These are phyloP conservation scores for Agrochola lota DNA, from an alignment of 2,888 invertebrate species.

Conservation along the genomic window DNA sequence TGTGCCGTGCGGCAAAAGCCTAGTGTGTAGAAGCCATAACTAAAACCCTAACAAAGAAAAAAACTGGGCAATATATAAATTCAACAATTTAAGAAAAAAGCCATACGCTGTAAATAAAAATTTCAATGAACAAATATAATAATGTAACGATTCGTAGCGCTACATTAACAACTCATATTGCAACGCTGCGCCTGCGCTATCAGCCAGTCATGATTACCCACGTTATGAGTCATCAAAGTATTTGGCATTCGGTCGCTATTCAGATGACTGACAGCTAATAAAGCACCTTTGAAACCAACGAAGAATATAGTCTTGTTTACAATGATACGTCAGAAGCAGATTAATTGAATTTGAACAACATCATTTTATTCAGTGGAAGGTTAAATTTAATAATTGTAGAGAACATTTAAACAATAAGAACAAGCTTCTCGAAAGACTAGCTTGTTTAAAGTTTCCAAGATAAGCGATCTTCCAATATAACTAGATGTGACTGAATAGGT, in stretches of 20 bases:
- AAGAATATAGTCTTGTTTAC: slow-evolving; percentile 11
- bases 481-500: slow-evolving; percentile 4
- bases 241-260: slow-evolving; percentile 27
- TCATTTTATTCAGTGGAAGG: background rate
- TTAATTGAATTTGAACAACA: slow-evolving; percentile 21
- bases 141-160: background rate
- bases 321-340: slow-evolving; percentile 21
- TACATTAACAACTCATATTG: slow-evolving; percentile 21
- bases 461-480: background rate
- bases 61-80: background rate
- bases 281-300: slow-evolving; percentile 39
- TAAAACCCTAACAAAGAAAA: too few relatives aligned
- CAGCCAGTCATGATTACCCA: slow-evolving; percentile 25
- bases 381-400: background rate
- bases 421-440: background rate
- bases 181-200: slow-evolving; percentile 16
- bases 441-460: background rate
- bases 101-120: too few relatives aligned
- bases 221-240: slow-evolving; percentile 50
- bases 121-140: background rate
- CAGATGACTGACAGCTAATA: slow-evolving; percentile 48
- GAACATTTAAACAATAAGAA: background rate
- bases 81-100: background rate
- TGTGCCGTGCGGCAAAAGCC: too few relatives aligned
- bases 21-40: too few relatives aligned